A percentile compares a stretch with the other conserved stretches of the same genome.
phyloP scores from a whole-genome alignment of 2,797 vertebrate genomes.

The Eleutherodactylus coqui region DNA sequence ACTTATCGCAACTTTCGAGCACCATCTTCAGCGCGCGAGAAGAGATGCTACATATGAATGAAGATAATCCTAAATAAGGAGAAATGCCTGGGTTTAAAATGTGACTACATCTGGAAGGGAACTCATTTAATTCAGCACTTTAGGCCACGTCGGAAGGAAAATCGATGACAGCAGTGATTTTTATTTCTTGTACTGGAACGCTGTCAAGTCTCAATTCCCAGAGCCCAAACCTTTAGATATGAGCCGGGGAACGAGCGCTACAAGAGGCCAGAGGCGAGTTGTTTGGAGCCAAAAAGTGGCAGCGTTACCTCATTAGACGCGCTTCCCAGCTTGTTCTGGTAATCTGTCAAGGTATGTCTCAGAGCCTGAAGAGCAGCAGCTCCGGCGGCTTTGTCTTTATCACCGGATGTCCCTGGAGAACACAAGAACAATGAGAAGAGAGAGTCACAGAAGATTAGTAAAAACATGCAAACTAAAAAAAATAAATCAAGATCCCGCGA shows the following conservation, averaged over 20 bases:
- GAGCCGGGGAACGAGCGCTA: conserved; percentile 67
- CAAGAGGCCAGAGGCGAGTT: conserved; percentile 74
- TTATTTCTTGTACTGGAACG: conserved; percentile 70
- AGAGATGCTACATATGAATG: not conserved
- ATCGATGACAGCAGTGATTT: conserved; percentile 70
- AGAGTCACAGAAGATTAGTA: not conserved
- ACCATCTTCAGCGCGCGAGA: not conserved
- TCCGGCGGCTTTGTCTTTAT: conserved; percentile 76
- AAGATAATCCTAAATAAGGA: conserved; percentile 58
- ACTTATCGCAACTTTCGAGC: too few species aligned
- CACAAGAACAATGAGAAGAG: conserved; percentile 69
- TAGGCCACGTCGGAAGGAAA: conserved; percentile 68
- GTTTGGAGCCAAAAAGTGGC: conserved; percentile 73
- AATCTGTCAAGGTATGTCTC: conserved; percentile 82
- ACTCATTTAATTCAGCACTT: conserved; percentile 66
- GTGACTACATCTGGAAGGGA: conserved; percentile 51
- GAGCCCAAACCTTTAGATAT: conserved; percentile 74
- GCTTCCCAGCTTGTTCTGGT: conserved; percentile 81
- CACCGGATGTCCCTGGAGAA: conserved; percentile 78
- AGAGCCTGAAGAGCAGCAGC: conserved; percentile 79
- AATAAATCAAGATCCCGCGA: not conserved
- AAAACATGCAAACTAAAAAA: not conserved
- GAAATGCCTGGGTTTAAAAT: conserved; percentile 42
- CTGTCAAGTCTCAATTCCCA: conserved; percentile 75
- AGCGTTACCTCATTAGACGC: conserved; percentile 82